Base-by-base conservation (phyloP, 1,140 invertebrate genomes). In the Drosophila ironensis region DNA sequence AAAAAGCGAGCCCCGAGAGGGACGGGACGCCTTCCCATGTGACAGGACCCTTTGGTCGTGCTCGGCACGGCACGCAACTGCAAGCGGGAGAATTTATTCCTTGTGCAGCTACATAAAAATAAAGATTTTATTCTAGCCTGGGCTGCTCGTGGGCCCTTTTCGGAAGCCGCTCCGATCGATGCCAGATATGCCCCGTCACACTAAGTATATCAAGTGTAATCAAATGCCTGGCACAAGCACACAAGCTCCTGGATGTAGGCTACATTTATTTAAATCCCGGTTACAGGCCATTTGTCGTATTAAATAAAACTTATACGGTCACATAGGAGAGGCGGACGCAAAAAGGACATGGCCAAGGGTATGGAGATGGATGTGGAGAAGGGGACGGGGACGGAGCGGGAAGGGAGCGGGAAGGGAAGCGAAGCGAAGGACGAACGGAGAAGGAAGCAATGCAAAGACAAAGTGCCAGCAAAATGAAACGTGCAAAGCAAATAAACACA, bases 401-500 rank as follows among this genome's bases (percentile, higher is more conserved):
- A 9, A 33, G 38, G 14, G 11, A 8, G 27, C 40, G 8, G n/a
- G 40, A 11, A 12, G 17, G 20, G 6, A 6, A 28, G 27, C n/a
- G 35, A 12, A 19, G 7, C 22, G 7, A 9, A 2, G 42, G 3
- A 8, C 11, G 28, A 53, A 33, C 3, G 20, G 4, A 24, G 41
- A 72, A 37, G 24, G 47, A 48, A 33, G 54, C 45, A 70, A 56
- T 50, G 60, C 41, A 60, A 38, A 77, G 54, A 80, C 70, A 80
- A 80, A 80, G 76, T 67, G 72, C 25, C 25, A 61, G 57, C 56
- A 69, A 59, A 82, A 63, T 60, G 66, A 75, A 72, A 82, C 77
- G 77, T 76, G 77, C 77, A 69, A 76, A 84, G 73, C 73, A 84
- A 84, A 82, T 82, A 82, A 84, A 82, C 78, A 82, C 78, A 82